Base-by-base conservation (phyloP, 2,888 invertebrate genomes). In the Lepetodrilus schrolli region DNA sequence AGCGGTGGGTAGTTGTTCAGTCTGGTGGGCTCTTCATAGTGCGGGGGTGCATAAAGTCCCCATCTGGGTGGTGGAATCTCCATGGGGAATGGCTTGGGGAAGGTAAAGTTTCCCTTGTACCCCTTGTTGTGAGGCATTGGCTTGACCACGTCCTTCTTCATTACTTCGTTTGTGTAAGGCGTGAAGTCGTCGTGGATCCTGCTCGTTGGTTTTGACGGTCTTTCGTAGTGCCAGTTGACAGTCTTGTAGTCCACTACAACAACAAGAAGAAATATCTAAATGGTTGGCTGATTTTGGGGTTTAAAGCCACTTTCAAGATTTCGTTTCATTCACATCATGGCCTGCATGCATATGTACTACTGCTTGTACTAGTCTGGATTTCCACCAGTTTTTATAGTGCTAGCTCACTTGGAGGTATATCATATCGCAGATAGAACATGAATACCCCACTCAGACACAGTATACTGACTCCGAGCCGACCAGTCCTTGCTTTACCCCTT, bases 1-100 rank as follows among this genome's bases (percentile, higher is more conserved):
- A 96, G 96, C 0, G 88, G 87, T 38, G 90, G 88, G 73, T 88
- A 86, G 72, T 86, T 84, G 74, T 86, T 82, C 20, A 85, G 82
- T 71, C 88, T 77, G 72, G 80, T 77, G 47, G 89, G 89, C 49
- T 88, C 85, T 72, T 87, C 84, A 74, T 90, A 89, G 72, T 85
- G 80, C 7, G 80, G 84, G 8, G 90, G 89, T 76, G 88, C 83
- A 76, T 87, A 88, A 70, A 88, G 79, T 7, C 89, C 90, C 89
- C 89, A 89, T 69, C 86, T 87, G 0, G 89, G 89, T 13, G 83
- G 80, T 50, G 84, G 86, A 21, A 88, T 80, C 74, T 88, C 87
- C 78, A 81, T 85, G 2, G 84, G 88, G 75, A 80, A 84, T 10
- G 82, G 86, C 58, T 78, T 82, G 51, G 85, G 84, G 74, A 83